A percentile compares a stretch with the other conserved stretches of the same genome.
These are phyloP conservation scores for Lissocephala sabroskyi DNA, from an alignment of 2,888 invertebrate genomes.

Conservation along the genomic window DNA sequence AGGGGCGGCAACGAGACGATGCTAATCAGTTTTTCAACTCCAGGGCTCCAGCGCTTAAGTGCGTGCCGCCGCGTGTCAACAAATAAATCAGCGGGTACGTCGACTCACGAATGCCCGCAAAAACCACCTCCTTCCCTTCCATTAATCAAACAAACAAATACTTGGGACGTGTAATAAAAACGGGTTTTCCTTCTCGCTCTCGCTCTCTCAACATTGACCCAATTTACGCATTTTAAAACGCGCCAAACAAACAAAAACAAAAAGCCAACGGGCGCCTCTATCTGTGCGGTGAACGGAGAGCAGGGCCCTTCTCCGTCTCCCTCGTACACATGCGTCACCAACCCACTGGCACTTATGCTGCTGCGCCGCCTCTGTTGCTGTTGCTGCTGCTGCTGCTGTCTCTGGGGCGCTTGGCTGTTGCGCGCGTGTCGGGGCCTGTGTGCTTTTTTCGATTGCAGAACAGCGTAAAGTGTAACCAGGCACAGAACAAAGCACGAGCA, in stretches of 20 bases:
- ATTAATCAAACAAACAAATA: not conserved
- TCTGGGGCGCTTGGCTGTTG: slow-evolving; percentile 4
- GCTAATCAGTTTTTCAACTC: slow-evolving; percentile 30
- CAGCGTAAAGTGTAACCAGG: slow-evolving; percentile 30
- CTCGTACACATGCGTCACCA: slow-evolving; percentile 30
- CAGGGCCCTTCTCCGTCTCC: too few relatives aligned
- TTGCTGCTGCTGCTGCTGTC: slow-evolving; percentile 24
- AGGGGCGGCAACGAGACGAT: slow-evolving; percentile 8
- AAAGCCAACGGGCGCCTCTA: slow-evolving; percentile 3
- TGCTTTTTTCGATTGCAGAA: slow-evolving; percentile 26
- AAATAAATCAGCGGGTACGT: slow-evolving; percentile 10
- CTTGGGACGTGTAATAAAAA: not conserved
- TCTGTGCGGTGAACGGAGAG: too few relatives aligned
- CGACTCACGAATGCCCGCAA: too few relatives aligned
- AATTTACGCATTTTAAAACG: slow-evolving; percentile 34
- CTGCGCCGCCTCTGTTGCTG: slow-evolving; percentile 14
- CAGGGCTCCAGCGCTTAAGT: slow-evolving; percentile 13
- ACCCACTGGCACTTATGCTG: slow-evolving; percentile 48
- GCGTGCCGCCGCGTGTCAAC: slow-evolving; percentile 4
- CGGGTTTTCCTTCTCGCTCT: not conserved
- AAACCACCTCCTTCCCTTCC: too few relatives aligned
- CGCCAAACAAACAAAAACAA: slow-evolving; percentile 9
- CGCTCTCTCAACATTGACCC: slow-evolving; percentile 42
- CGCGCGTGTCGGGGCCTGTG: slow-evolving; percentile 51
- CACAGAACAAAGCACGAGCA: not conserved